A percentile compares a stretch with the other conserved stretches of the same genome.
Conservation (phyloP, 2,797 vertebrate genomes). For the Oreortyx pictus region DNA sequence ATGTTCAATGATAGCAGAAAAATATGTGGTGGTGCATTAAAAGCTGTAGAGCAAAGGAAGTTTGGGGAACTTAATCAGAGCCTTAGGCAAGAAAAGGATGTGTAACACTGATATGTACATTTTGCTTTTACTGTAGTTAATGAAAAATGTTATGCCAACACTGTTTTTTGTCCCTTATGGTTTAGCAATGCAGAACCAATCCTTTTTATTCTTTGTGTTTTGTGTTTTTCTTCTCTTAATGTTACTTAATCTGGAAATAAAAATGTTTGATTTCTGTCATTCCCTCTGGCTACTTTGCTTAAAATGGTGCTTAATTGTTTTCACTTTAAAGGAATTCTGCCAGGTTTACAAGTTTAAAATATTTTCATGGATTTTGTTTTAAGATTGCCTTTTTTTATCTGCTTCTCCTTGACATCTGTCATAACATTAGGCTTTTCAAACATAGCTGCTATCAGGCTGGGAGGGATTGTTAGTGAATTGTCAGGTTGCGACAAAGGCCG, state of each 20-base stretch:
- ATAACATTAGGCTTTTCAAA: slow-evolving; percentile 35
- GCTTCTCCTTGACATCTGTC: slow-evolving; percentile 40
- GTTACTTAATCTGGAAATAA: slow-evolving; percentile 67
- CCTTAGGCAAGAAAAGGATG: slow-evolving; percentile 59
- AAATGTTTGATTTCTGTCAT: slow-evolving; percentile 65
- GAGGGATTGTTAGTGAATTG: slow-evolving; percentile 7
- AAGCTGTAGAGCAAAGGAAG: slow-evolving; percentile 62
- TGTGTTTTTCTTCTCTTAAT: slow-evolving; percentile 43
- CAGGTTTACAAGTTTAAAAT: slow-evolving; percentile 28
- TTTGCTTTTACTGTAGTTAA: slow-evolving; percentile 64
- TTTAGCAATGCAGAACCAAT: slow-evolving; percentile 65
- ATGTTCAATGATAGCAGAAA: slow-evolving; percentile 61
- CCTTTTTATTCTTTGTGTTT: slow-evolving; percentile 57
- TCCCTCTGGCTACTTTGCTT: slow-evolving; percentile 30
- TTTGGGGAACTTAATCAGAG: slow-evolving; percentile 68
- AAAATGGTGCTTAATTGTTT: slow-evolving; percentile 61
- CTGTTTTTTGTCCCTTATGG: slow-evolving; percentile 47
- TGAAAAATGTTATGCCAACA: slow-evolving; percentile 63
- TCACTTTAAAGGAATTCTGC: slow-evolving; percentile 7
- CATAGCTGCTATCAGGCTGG: slow-evolving; percentile 8
- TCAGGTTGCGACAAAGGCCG: neutral
- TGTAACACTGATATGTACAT: slow-evolving; percentile 60
- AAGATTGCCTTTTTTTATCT: neutral
- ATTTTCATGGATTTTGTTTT: slow-evolving; percentile 13
- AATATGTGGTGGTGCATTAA: slow-evolving; percentile 65